Evolutionary conservation across 2,113 vertebrate species (phyloP), one percentile per base, ranked within the genome.

Genomic region (Sebastes fasciatus): DNA sequence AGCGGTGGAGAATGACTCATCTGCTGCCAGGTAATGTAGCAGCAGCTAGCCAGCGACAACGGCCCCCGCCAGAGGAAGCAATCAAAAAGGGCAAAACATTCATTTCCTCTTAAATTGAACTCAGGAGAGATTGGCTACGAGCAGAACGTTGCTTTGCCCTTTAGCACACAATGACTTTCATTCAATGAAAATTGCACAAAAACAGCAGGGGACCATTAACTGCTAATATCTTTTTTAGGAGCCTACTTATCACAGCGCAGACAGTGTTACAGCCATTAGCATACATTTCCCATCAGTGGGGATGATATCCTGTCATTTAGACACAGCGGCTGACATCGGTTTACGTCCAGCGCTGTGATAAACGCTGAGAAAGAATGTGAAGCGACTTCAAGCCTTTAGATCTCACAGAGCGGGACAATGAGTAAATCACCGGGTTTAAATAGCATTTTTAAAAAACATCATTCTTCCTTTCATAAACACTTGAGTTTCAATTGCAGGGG

Each of bases 41-140:
- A 73, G 74, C 57, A 45, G 34, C 40, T 16, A 55, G n/a, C 10
- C 19, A 23, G 23, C 8, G 2, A 21, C 64, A 69, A 19, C 0
- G 13, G 46, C 19, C 52, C 57, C 40, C 2, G 3, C 21, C 66
- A 21, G 23, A 82, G 68, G 71, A 83, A 85, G 73, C 70, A 68
- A 85, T 79, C n/a, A 16, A 81, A 74, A 52, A 26, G 69, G 62
- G 6, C 21, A 57, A 84, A 87, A 84, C 52, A 68, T 86, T 82
- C 0, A 86, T 85, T 80, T 84, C 88, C 77, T 71, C 49, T 69
- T 51, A 51, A 84, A 72, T 82, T 65, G 77, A 89, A 83, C 26
- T 69, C 34, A 49, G 7, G 14, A 55, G 51, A 64, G 60, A 83
- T 49, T 54, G 23, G 4, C 54, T n/a, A 2, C 14, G 34, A 71